A percentile compares a stretch with the other conserved stretches of the same genome.
Conservation (phyloP, 2,797 vertebrate genomes). For the Simalia tracyae region DNA sequence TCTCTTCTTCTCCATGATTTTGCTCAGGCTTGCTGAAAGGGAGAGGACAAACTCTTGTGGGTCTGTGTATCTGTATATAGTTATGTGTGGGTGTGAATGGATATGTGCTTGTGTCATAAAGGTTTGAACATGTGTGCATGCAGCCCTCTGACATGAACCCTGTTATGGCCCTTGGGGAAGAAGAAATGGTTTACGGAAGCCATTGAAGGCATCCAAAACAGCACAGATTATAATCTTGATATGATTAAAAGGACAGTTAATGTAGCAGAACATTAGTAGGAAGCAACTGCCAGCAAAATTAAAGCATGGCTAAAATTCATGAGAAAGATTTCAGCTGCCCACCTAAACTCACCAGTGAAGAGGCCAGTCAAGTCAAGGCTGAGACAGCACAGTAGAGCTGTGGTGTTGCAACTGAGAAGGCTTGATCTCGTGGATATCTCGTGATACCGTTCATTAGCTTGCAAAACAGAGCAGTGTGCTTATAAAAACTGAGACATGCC, state of each 20-base stretch:
- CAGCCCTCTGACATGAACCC: not conserved
- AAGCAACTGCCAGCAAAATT: not conserved
- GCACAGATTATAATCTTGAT: not conserved
- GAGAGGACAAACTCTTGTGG: not conserved
- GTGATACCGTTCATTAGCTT: not conserved
- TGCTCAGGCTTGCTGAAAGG: not conserved
- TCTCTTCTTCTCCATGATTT: not conserved
- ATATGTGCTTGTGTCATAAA: not conserved
- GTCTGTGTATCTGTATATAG: not conserved
- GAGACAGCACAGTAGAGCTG: not conserved
- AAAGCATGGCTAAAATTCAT: not conserved
- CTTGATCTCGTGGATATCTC: not conserved
- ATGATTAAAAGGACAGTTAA: not conserved
- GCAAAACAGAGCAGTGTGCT: not conserved
- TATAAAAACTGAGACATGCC: not conserved
- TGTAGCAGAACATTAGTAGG: not conserved
- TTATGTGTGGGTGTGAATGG: not conserved
- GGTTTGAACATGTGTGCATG: not conserved
- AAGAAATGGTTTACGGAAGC: not conserved
- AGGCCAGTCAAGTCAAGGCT: not conserved
- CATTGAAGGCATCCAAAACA: not conserved
- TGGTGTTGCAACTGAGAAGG: not conserved
- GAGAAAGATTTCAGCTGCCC: not conserved
- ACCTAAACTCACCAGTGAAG: not conserved
- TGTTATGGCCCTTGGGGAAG: not conserved